Percentiles rank a stretch among this genome's conserved stretches.
Evolutionary conservation across 2,888 invertebrate genomes (phyloP).

Genomic region (Scaptomyza polygonia): DNA sequence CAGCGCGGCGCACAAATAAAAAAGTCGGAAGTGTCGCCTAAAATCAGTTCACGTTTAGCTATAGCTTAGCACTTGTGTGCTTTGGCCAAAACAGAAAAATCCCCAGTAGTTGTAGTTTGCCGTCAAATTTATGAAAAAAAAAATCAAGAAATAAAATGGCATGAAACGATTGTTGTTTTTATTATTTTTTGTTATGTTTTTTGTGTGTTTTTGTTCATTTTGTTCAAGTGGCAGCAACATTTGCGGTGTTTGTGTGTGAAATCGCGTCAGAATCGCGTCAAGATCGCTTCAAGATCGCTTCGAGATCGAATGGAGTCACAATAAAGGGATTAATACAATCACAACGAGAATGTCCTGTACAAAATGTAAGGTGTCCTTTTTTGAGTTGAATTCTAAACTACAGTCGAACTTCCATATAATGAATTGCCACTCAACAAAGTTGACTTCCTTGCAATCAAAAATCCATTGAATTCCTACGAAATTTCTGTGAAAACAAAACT

Average conservation of each 20-base stretch:
- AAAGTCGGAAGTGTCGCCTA: slow-evolving; percentile 73
- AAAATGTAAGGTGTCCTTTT: slow-evolving; percentile 41
- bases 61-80: slow-evolving; percentile 32
- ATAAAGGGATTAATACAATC: slow-evolving; percentile 29
- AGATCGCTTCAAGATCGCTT: too few species aligned
- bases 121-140: too few species aligned
- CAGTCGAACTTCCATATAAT: too few species aligned
- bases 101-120: neutral
- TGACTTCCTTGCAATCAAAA: too few species aligned
- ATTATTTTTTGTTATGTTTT: slow-evolving; percentile 14
- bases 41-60: slow-evolving; percentile 18
- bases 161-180: neutral
- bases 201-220: slow-evolving; percentile 16
- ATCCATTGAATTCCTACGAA: too few species aligned
- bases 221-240: slow-evolving; percentile 46
- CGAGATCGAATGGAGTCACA: neutral
- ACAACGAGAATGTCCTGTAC: slow-evolving; percentile 46
- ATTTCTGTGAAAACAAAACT: too few species aligned
- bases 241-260: slow-evolving; percentile 33
- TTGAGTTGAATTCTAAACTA: too few species aligned
- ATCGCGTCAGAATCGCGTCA: neutral
- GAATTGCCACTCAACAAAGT: too few species aligned
- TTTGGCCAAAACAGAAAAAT: neutral
- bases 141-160: too few species aligned
- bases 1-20: slow-evolving; percentile 61